These are phyloP conservation scores for Drosophila maculinotata DNA, from an alignment of 2,888 invertebrate species.

Conservation along the genomic window DNA sequence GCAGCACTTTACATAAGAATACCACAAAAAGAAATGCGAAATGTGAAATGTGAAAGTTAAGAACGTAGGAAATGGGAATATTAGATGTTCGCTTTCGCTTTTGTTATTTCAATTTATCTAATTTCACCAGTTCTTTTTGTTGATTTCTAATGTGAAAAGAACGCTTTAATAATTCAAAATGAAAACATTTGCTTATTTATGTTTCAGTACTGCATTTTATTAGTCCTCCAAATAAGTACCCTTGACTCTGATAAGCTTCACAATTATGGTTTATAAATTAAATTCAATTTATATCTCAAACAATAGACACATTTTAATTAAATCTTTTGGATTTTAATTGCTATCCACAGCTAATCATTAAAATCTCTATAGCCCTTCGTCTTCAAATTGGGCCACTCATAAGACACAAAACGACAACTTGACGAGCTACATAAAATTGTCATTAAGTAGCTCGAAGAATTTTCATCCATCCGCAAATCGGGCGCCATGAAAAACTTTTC, in stretches of 20 bases:
- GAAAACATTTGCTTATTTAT: background rate
- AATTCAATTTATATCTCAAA: conserved; percentile 51
- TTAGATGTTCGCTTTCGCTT: conserved; percentile 36
- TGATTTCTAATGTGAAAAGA: conserved; percentile 9
- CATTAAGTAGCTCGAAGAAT: conserved; percentile 56
- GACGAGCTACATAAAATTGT: conserved; percentile 72
- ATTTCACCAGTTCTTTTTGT: conserved; percentile 20
- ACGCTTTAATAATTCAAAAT: background rate
- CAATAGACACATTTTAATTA: conserved; percentile 63
- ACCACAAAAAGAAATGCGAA: conserved; percentile 23
- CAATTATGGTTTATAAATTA: conserved; percentile 35
- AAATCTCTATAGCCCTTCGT: conserved; percentile 41
- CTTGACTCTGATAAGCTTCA: too few relatives aligned
- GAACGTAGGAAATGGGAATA: conserved; percentile 14
- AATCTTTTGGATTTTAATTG: conserved; percentile 62
- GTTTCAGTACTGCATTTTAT: background rate
- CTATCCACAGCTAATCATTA: conserved; percentile 56
- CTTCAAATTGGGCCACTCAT: conserved; percentile 37
- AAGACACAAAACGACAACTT: conserved; percentile 60
- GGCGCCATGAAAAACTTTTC: conserved; percentile 45
- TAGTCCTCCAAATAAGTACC: background rate
- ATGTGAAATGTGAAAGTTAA: conserved; percentile 7
- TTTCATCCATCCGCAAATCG: conserved; percentile 26
- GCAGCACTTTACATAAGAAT: conserved; percentile 51
- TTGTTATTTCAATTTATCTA: conserved; percentile 40